Conservation (phyloP, 2,113 vertebrate species). For the Alosa alosa region DNA sequence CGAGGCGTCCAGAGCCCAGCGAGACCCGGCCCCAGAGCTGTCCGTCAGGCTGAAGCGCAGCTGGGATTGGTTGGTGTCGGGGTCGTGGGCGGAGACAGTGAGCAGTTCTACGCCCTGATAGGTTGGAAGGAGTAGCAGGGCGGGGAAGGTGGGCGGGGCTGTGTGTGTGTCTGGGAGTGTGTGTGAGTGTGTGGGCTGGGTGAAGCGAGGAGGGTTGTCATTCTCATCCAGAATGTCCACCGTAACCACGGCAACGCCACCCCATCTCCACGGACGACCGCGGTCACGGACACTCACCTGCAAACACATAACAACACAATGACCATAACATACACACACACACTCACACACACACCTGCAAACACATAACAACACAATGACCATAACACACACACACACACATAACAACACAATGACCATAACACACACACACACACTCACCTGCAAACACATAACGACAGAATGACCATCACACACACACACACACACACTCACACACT, state of each 20-base stretch:
- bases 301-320: background rate
- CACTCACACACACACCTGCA: conserved; percentile 45
- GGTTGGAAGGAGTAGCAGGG: conserved; percentile 86
- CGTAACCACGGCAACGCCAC: conserved; percentile 87
- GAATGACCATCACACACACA: too few relatives aligned
- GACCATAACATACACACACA: background rate
- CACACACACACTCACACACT: too few relatives aligned
- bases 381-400: conserved; percentile 1
- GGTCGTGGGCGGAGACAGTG: conserved; percentile 85
- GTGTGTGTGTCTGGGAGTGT: too few relatives aligned
- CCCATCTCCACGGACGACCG: conserved; percentile 87
- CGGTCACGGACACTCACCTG: conserved; percentile 86
- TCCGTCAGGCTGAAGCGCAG: conserved; percentile 86
- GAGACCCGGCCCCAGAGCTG: conserved; percentile 77
- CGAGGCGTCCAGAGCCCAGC: conserved; percentile 72
- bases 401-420: too few relatives aligned
- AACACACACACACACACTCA: conserved; percentile 62
- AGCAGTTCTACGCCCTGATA: conserved; percentile 90
- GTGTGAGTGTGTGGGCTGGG: conserved; percentile 59
- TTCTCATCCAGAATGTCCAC: conserved; percentile 92
- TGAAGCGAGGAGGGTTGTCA: conserved; percentile 90
- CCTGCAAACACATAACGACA: too few relatives aligned
- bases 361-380: too few relatives aligned
- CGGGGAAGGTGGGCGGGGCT: conserved; percentile 82
- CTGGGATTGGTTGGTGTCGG: conserved; percentile 83